These are phyloP conservation scores for Scaptomyza cyrtandrae DNA, from an alignment of 2,888 invertebrate species.

Conservation along the genomic window DNA sequence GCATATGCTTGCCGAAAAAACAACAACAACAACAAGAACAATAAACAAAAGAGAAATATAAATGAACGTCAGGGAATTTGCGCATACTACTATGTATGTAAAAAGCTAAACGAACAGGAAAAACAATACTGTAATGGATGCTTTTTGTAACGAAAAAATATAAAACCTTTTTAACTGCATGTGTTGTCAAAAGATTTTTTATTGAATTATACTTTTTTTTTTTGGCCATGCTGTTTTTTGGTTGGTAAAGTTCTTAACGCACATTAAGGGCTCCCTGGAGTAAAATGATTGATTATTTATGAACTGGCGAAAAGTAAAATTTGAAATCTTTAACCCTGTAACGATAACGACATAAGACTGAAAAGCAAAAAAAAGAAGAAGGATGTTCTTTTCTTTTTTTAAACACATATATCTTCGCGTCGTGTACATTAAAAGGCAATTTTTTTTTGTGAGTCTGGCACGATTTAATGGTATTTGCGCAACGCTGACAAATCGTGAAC, in stretches of 20 bases:
- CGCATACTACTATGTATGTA: neutral
- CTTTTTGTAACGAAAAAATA: neutral
- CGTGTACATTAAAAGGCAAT: slow-evolving; percentile 76
- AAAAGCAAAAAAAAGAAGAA: slow-evolving; percentile 11
- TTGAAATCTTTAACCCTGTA: slow-evolving; percentile 51
- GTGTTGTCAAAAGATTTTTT: slow-evolving; percentile 16
- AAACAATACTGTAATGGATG: neutral
- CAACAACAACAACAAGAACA: neutral
- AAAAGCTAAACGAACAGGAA: slow-evolving; percentile 8
- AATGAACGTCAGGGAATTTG: slow-evolving; percentile 5
- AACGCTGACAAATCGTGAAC: slow-evolving; percentile 73
- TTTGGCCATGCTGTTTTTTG: slow-evolving; percentile 1
- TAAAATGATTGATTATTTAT: slow-evolving; percentile 69
- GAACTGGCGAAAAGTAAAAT: slow-evolving; percentile 27
- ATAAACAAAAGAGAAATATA: neutral
- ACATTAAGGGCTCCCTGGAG: slow-evolving; percentile 34
- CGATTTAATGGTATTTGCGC: slow-evolving; percentile 65
- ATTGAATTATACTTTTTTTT: slow-evolving; percentile 16
- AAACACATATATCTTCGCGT: slow-evolving; percentile 55
- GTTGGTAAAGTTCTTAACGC: slow-evolving; percentile 7
- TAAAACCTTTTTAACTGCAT: neutral
- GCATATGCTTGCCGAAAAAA: neutral
- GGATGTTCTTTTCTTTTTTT: slow-evolving; percentile 17
- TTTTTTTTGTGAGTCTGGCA: slow-evolving; percentile 60
- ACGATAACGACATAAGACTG: slow-evolving; percentile 39